Evolutionary conservation across 2,888 invertebrate genomes (phyloP).

Genomic region (Theodoxus fluviatilis): DNA sequence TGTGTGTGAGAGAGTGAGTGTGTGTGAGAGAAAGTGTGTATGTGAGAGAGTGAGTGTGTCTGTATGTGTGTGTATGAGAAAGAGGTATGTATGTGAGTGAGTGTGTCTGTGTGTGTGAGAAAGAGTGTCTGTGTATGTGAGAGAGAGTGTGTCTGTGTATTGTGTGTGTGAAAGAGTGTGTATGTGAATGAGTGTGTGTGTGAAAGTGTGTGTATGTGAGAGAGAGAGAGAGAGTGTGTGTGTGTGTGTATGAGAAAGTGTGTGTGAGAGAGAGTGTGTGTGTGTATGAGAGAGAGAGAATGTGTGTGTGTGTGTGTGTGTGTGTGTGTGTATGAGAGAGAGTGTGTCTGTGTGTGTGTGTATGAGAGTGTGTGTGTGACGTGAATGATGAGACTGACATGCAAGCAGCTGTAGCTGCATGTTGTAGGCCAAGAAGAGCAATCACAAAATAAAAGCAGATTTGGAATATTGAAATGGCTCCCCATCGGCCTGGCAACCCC

Average conservation of each 20-base stretch:
- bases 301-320: too few species aligned
- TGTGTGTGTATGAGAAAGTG: not conserved
- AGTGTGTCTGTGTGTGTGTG: too few species aligned
- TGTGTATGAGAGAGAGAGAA: too few species aligned
- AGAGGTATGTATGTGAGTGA: not conserved
- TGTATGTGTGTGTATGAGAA: not conserved
- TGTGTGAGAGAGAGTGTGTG: not conserved
- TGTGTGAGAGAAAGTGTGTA: not conserved
- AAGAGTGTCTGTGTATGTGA: not conserved
- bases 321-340: too few species aligned
- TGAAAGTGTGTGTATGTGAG: not conserved
- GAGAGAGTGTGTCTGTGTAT: too few species aligned
- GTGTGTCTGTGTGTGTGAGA: not conserved
- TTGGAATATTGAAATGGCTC: too few species aligned
- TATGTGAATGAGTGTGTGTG: not conserved
- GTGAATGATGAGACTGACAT: too few species aligned
- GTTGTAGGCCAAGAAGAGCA: too few species aligned
- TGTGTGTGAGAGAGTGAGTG: constrained; percentile 3
- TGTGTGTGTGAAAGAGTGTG: not conserved
- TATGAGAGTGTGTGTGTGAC: too few species aligned
- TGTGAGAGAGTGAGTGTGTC: not conserved
- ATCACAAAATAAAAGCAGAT: too few species aligned
- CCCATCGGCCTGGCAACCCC: too few species aligned
- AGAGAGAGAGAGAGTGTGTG: not conserved
- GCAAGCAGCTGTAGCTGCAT: too few species aligned